These are phyloP conservation scores for Ceratina japonica DNA, from an alignment of 1,140 invertebrate species.

Conservation along the genomic window DNA sequence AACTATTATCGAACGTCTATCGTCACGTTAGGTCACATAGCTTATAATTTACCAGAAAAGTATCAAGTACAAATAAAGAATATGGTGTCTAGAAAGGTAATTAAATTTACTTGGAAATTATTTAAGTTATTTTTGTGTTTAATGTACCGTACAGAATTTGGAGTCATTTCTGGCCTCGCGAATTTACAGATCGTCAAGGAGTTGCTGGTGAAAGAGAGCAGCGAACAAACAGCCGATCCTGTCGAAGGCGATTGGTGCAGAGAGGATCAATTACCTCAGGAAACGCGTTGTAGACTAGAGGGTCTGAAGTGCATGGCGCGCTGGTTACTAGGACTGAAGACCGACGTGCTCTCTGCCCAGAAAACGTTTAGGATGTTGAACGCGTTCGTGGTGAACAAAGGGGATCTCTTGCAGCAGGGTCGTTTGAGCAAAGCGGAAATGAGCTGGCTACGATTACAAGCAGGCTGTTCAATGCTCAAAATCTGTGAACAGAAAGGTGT, in stretches of 20 bases:
- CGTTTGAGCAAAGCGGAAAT: slow-evolving; percentile 90
- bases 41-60: slow-evolving; percentile 92
- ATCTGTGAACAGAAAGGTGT: slow-evolving; percentile 97
- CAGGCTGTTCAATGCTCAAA: slow-evolving; percentile 97
- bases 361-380: slow-evolving; percentile 96
- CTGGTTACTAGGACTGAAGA: slow-evolving; percentile 95
- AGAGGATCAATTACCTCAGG: slow-evolving; percentile 92
- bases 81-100: slow-evolving; percentile 94
- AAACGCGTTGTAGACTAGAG: slow-evolving; percentile 95
- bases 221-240: slow-evolving; percentile 76
- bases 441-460: slow-evolving; percentile 93
- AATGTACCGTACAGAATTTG: slow-evolving; percentile 28
- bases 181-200: slow-evolving; percentile 94
- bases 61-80: slow-evolving; percentile 95
- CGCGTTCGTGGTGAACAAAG: slow-evolving; percentile 93
- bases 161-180: not conserved
- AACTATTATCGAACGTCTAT: slow-evolving; percentile 95
- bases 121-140: too few relatives aligned
- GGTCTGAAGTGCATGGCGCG: slow-evolving; percentile 97
- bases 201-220: slow-evolving; percentile 91
- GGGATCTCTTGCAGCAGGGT: slow-evolving; percentile 90
- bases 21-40: slow-evolving; percentile 96
- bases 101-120: too few relatives aligned
- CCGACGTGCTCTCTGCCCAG: slow-evolving; percentile 92
- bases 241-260: slow-evolving; percentile 90